Conservation (phyloP, 2,113 vertebrate genomes). For the Mastomys coucha region DNA sequence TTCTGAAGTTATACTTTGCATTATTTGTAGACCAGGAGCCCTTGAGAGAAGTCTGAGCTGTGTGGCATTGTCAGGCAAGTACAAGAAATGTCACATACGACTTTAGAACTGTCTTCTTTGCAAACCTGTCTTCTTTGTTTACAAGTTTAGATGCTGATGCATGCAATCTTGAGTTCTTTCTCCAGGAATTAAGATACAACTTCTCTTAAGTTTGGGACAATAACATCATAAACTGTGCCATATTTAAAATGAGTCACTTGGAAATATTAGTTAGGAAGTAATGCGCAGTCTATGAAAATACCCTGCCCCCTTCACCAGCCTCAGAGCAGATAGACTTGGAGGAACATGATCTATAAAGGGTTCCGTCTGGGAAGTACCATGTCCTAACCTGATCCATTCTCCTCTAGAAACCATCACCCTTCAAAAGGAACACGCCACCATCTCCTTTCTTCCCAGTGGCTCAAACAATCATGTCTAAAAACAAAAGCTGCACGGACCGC, state of each 20-base stretch:
- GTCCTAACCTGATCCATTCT: neutral
- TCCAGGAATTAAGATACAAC: neutral
- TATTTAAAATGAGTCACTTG: constrained; percentile 5
- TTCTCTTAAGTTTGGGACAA: neutral
- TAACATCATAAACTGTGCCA: neutral
- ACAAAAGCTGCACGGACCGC: neutral
- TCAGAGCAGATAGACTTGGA: neutral
- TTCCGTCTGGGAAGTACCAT: neutral
- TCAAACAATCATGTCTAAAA: constrained; percentile 54
- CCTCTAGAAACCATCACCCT: neutral
- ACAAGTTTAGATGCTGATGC: neutral
- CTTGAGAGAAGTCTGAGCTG: neutral
- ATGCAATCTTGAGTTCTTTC: neutral
- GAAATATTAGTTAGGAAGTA: constrained; percentile 12
- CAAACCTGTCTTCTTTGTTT: neutral
- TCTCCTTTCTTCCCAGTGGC: neutral
- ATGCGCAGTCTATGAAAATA: neutral
- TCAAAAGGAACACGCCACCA: neutral
- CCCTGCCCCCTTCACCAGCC: neutral
- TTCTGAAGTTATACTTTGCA: neutral
- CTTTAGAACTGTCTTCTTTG: neutral
- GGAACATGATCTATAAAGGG: neutral
- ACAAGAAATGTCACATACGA: neutral
- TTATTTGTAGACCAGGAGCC: neutral
- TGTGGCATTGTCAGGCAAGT: neutral